phyloP scores from a whole-genome alignment of 2,113 vertebrate genomes.

The Dermatemys mawii region DNA sequence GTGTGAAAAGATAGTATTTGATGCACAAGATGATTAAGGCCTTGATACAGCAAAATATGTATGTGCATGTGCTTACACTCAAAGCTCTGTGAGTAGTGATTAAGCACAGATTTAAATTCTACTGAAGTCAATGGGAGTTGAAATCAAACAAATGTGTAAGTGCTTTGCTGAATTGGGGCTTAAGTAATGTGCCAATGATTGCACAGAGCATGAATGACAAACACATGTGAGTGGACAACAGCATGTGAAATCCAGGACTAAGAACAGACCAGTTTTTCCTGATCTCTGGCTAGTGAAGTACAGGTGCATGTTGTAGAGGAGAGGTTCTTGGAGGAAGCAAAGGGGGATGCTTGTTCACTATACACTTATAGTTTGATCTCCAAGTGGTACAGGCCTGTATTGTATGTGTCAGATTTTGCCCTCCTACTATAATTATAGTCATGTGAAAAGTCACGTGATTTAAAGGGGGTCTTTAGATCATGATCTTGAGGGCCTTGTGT shows the following conservation, averaged over 20 bases:
- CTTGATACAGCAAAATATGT: neutral
- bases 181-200: neutral
- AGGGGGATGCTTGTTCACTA: neutral
- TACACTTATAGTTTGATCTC: neutral
- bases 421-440: neutral
- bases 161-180: neutral
- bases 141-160: neutral
- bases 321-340: neutral
- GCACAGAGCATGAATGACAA: neutral
- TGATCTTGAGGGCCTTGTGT: neutral
- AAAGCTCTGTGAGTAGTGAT: neutral
- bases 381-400: neutral
- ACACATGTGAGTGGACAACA: neutral
- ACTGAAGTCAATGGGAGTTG: too few species aligned
- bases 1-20: neutral
- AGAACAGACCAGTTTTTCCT: neutral
- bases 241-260: neutral
- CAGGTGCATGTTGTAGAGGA: neutral
- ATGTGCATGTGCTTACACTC: neutral
- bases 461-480: too few species aligned
- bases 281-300: rapidly evolving
- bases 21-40: neutral
- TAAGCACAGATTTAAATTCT: too few species aligned
- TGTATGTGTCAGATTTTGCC: rapidly evolving
- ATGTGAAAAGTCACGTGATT: neutral